Base-by-base conservation (phyloP, 2,113 vertebrate species). In the Lepus timidus region DNA sequence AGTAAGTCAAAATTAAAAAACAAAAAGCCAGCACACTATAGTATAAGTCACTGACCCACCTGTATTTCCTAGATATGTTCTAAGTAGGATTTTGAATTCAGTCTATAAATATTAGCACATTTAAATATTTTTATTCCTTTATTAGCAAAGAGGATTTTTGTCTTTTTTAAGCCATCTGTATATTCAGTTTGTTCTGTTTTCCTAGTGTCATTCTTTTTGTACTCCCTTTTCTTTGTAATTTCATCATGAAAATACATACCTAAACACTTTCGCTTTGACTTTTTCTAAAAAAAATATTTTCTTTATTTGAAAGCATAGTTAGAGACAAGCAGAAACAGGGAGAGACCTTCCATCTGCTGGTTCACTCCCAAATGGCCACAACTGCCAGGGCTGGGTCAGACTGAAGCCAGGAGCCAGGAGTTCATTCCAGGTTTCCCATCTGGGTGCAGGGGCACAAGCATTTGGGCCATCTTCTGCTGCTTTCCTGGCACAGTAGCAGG, bases 161-260 rank as follows among this genome's bases (percentile, higher is more conserved):
- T 80, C 65, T 62, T 74, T 67, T 83, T 75, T 17, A 88, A 79
- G 31, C 70, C 61, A 44, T 82, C n/a, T 74, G 0, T 88, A 17
- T 92, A 25, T 93, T 25, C 29, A 62, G 23, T 84, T 89, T 70
- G 29, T 17, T 83, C 9, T 76, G 36, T 94, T 75, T 82, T 81
- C 73, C 36, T 73, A 64, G 14, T 27, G 88, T 91, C 20, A 12
- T 61, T 70, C n/a, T 13, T 74, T 87, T 74, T 64, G 61, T 61
- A 14, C 36, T 67, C 29, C 4, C 36, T 84, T 83, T 55, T 14
- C 16, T 88, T 65, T 73, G 25, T 49, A 49, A 20, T 88, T 81
- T 82, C 0, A 20, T 74, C 1, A 22, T 12, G 22, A 16, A 61
- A 33, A 27, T 94, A 29, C 49, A 4, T 74, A 27, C 20, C 22